Percentiles rank a stretch among this genome's conserved stretches.
phyloP scores from a whole-genome alignment of 2,888 invertebrate species.

The Eurytoma adleriae region DNA sequence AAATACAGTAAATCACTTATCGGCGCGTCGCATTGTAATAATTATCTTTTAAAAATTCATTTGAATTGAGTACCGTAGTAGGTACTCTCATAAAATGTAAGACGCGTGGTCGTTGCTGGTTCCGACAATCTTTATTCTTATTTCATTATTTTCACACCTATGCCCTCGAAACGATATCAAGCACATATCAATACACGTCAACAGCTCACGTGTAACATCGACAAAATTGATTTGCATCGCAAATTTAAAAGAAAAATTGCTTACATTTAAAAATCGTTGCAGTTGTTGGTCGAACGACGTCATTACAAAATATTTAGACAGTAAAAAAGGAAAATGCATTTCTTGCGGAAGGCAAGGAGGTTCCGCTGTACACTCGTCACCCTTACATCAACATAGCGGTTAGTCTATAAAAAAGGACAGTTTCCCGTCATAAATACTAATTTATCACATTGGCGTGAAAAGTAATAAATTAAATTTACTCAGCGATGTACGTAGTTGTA shows the following conservation, averaged over 20 bases:
- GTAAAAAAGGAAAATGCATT: slow-evolving; percentile 30
- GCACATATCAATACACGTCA: slow-evolving; percentile 25
- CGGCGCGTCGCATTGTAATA: slow-evolving; percentile 43
- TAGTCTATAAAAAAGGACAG: slow-evolving; percentile 50
- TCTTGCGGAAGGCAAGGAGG: slow-evolving; percentile 21
- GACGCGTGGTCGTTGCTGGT: slow-evolving; percentile 32
- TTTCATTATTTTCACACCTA: slow-evolving; percentile 16
- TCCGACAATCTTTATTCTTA: slow-evolving; percentile 21
- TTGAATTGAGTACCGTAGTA: slow-evolving; percentile 35
- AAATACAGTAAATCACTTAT: slow-evolving; percentile 64
- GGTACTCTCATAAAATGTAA: slow-evolving; percentile 30
- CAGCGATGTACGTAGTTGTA: slow-evolving; percentile 50
- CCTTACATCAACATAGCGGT: slow-evolving; percentile 43
- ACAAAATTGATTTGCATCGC: slow-evolving; percentile 10
- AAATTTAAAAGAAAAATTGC: slow-evolving; percentile 14
- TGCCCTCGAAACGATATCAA: slow-evolving; percentile 18
- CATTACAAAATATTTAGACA: neutral
- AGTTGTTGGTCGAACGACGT: slow-evolving; percentile 21
- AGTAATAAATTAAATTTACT: slow-evolving; percentile 60
- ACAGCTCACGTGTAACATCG: slow-evolving; percentile 34
- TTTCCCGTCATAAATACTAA: slow-evolving; percentile 62
- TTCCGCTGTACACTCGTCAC: slow-evolving; percentile 32
- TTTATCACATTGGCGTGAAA: slow-evolving; percentile 67
- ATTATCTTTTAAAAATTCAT: slow-evolving; percentile 44
- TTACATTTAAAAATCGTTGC: slow-evolving; percentile 20